Evolutionary conservation across 2,113 vertebrate species (phyloP).

Genomic region (Psilopsiagon aurifrons): DNA sequence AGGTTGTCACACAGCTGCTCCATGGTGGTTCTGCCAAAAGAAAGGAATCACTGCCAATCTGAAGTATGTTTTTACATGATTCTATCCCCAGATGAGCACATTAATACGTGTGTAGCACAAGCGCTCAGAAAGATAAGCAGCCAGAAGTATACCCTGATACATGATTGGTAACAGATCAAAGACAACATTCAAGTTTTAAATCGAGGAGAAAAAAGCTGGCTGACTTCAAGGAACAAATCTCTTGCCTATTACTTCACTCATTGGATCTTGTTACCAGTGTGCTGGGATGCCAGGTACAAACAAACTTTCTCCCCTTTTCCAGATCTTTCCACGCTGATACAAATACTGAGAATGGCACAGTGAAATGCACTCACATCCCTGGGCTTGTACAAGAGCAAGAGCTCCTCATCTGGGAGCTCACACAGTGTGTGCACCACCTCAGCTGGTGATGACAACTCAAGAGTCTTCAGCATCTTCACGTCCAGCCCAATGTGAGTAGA

Average conservation of each 20-base stretch:
- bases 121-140: background rate
- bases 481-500: background rate
- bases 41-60: background rate
- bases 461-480: background rate
- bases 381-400: background rate
- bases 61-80: background rate
- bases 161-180: background rate
- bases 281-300: background rate
- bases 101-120: background rate
- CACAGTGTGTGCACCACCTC: background rate
- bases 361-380: background rate
- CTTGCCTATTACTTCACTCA: background rate
- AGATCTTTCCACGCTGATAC: background rate
- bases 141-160: background rate
- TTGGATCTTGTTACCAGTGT: background rate
- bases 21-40: background rate
- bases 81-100: background rate
- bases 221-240: background rate
- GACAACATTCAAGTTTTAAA: background rate
- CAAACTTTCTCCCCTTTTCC: background rate
- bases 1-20: background rate
- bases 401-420: background rate
- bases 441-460: background rate
- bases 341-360: background rate
- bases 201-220: background rate